Percentiles rank a stretch among this genome's conserved stretches.
Conservation (phyloP, 2,888 invertebrate genomes). For the Odontocerum albicorne region DNA sequence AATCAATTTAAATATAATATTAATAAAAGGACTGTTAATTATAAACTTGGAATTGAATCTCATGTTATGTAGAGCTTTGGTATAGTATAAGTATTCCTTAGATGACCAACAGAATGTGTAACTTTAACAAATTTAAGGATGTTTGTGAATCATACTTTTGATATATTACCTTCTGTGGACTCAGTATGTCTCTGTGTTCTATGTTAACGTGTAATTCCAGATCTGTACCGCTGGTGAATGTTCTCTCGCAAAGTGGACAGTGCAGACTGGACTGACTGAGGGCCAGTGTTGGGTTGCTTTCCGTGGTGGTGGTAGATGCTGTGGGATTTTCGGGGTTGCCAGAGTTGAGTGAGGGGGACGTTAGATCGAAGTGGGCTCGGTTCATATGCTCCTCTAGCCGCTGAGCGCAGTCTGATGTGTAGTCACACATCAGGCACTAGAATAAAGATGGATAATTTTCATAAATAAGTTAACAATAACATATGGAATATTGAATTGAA, state of each 20-base stretch:
- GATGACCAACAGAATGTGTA: too few species aligned
- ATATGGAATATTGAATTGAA: too few species aligned
- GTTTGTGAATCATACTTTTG: too few species aligned
- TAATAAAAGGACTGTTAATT: too few species aligned
- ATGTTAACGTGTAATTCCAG: conserved; percentile 85
- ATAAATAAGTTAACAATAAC: too few species aligned
- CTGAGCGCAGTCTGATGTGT: conserved; percentile 70
- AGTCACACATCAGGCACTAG: conserved; percentile 77
- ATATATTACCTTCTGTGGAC: conserved; percentile 58
- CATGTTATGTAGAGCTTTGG: too few species aligned
- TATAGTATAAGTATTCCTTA: too few species aligned
- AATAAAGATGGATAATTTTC: too few species aligned
- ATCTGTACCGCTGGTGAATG: conserved; percentile 73
- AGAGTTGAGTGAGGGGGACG: conserved; percentile 67
- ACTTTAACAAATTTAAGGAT: neutral
- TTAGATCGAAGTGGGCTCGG: conserved; percentile 79
- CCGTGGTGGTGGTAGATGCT: conserved; percentile 20
- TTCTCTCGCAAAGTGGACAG: conserved; percentile 77
- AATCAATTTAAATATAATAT: too few species aligned
- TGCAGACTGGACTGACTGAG: conserved; percentile 59
- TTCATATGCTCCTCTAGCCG: conserved; percentile 83
- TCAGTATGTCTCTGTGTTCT: conserved; percentile 79
- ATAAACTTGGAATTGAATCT: too few species aligned
- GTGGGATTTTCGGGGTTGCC: conserved; percentile 49
- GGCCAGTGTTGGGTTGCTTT: conserved; percentile 51